Evolutionary conservation across 2,888 invertebrate species (phyloP).

Genomic region (Arctia plantaginis): DNA sequence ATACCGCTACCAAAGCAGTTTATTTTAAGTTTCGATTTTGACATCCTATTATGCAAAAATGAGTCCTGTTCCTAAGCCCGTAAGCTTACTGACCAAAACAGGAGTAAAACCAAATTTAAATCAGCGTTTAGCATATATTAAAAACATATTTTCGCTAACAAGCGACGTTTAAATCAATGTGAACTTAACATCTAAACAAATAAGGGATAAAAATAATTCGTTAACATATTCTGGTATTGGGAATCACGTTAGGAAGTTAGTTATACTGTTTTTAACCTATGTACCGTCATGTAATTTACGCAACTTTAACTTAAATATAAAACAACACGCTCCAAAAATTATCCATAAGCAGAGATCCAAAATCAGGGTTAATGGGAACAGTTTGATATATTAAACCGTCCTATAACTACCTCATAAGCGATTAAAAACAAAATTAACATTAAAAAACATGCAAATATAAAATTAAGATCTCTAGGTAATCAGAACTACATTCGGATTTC

Average conservation of each 20-base stretch:
- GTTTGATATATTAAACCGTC: conserved; percentile 43
- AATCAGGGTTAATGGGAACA: conserved; percentile 54
- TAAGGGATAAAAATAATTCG: conserved; percentile 16
- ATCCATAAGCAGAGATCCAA: conserved; percentile 66
- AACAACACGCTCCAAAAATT: conserved; percentile 56
- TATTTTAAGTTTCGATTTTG: conserved; percentile 23
- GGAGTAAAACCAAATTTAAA: conserved; percentile 19
- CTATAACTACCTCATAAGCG: conserved; percentile 50
- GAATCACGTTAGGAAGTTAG: conserved; percentile 22
- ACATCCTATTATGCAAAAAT: conserved; percentile 35
- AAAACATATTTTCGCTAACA: conserved; percentile 25
- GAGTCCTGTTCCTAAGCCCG: conserved; percentile 27
- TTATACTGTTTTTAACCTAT: conserved; percentile 22
- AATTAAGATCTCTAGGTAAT: conserved; percentile 50
- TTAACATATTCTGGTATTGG: conserved; percentile 27
- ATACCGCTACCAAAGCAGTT: conserved; percentile 35
- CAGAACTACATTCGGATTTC: conserved; percentile 51
- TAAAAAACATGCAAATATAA: conserved; percentile 48
- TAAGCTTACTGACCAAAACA: conserved; percentile 25
- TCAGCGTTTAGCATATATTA: conserved; percentile 26
- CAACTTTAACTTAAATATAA: conserved; percentile 46
- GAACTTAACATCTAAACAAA: conserved; percentile 38
- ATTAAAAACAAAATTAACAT: conserved; percentile 53
- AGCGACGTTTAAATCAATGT: conserved; percentile 26
- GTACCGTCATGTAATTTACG: conserved; percentile 25